Evolutionary conservation across 1,140 invertebrate species (phyloP), one percentile per base, ranked within the genome.

Genomic region (Yoshiicerus persimilis): DNA sequence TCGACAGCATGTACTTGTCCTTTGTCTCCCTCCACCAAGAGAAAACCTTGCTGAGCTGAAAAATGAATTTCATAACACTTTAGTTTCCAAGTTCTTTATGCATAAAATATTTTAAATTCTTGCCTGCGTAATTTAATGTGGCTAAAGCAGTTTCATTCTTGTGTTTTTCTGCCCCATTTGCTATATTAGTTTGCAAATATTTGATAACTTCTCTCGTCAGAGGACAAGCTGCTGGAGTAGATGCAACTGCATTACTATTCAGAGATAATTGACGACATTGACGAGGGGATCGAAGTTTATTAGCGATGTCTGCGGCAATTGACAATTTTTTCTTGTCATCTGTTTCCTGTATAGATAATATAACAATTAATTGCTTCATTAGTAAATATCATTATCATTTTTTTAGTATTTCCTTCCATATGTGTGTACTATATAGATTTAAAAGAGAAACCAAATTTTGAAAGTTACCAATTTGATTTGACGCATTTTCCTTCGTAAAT

Each of bases 271-370:
- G 83, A 30, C 83, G 83, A 47, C 83, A 84, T 84, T 84, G 83
- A 11, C 83, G 83, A 27, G 83, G 83, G 6, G 38, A 41, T 8
- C 83, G 38, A 47, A 84, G 39, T 84, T 34, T 84, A n/a, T 84
- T 86, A 5, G 84, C 56, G 10, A 86, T 64, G 32, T 66, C 84
- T 66, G 84, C 84, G 23, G 84, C 84, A 16, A 66, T 86, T 20
- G 84, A 41, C 30, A 64, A 20, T 34, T 86, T 86, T 38, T 66
- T 62, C 32, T 86, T 86, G 20, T 86, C 84, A 66, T 86, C 84
- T 34, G 84, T 86, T 86, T 86, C 84, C 47, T 84, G 20, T 23
- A 56, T 30, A 41, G 30, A 23, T n/a, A n/a, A 25, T 80, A 34
- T 23, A 10, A 36, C 30, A 80, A 4, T 34, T 36, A 4, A 80